phyloP scores from a whole-genome alignment of 2,888 invertebrate species.

The Willowsia nigromaculata region DNA sequence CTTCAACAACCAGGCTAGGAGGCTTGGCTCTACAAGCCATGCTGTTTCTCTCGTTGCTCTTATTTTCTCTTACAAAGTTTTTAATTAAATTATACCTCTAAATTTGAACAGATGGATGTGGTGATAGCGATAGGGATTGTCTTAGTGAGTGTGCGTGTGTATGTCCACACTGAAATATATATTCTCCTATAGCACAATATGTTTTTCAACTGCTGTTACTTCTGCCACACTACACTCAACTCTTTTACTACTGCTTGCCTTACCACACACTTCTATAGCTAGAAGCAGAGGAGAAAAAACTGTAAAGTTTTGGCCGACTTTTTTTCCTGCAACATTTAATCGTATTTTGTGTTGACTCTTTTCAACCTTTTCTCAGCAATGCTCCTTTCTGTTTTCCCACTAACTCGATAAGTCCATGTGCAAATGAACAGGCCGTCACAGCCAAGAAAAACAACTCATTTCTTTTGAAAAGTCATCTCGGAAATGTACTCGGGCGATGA shows the following conservation, averaged over 20 bases:
- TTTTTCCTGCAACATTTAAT: constrained; percentile 43
- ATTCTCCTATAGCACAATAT: no score
- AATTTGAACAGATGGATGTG: constrained; percentile 61
- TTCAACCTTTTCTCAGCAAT: neutral
- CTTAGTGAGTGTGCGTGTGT: neutral
- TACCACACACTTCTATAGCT: constrained; percentile 14
- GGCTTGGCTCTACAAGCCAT: neutral
- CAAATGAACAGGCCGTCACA: constrained; percentile 38
- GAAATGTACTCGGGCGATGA: neutral
- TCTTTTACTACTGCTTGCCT: neutral
- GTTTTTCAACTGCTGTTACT: no score
- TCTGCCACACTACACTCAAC: neutral
- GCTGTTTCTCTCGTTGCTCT: neutral
- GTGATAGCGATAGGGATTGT: constrained; percentile 56
- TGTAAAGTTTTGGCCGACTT: constrained; percentile 51
- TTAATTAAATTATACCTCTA: constrained; percentile 66
- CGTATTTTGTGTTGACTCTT: constrained; percentile 28
- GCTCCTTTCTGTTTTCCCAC: neutral
- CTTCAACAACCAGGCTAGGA: neutral
- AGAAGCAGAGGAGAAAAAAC: neutral
- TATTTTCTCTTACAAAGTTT: constrained; percentile 52
- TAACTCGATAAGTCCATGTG: constrained; percentile 29
- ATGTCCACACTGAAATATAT: neutral
- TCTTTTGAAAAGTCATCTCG: neutral
- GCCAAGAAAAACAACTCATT: neutral